These are phyloP conservation scores for Entomobrya proxima DNA, from an alignment of 2,888 invertebrate genomes.

Conservation along the genomic window DNA sequence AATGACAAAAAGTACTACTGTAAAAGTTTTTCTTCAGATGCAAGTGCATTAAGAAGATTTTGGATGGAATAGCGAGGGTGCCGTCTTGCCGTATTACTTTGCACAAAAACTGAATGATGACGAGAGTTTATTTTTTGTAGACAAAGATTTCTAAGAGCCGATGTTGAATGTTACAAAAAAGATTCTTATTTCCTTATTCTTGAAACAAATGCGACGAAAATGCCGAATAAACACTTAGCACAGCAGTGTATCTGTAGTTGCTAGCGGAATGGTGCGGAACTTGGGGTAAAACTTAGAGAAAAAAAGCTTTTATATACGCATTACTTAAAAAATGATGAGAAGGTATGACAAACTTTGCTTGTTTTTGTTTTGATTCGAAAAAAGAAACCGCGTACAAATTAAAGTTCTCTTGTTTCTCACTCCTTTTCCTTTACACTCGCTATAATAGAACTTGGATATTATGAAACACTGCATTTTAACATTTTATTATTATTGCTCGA, in stretches of 20 bases:
- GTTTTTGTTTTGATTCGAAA: not conserved
- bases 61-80: not conserved
- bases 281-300: not conserved
- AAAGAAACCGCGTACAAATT: conserved; percentile 54
- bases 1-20: not conserved
- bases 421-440: not conserved
- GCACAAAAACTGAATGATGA: conserved; percentile 11
- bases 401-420: conserved; percentile 40
- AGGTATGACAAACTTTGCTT: not conserved
- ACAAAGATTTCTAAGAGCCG: not conserved
- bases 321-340: not conserved
- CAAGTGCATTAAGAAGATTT: conserved; percentile 29
- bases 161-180: not conserved
- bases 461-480: conserved; percentile 2
- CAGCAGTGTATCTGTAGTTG: not conserved
- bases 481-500: too few relatives aligned
- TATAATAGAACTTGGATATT: not conserved
- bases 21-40: conserved; percentile 15
- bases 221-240: conserved; percentile 16
- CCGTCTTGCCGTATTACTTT: not conserved
- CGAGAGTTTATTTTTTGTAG: not conserved
- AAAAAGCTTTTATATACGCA: not conserved
- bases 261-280: not conserved
- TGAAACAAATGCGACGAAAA: not conserved
- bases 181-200: conserved; percentile 27